These are phyloP conservation scores for Ephydatia muelleri DNA, from an alignment of 37 sponge, comb jelly and placozoan species.

Conservation along the genomic window DNA sequence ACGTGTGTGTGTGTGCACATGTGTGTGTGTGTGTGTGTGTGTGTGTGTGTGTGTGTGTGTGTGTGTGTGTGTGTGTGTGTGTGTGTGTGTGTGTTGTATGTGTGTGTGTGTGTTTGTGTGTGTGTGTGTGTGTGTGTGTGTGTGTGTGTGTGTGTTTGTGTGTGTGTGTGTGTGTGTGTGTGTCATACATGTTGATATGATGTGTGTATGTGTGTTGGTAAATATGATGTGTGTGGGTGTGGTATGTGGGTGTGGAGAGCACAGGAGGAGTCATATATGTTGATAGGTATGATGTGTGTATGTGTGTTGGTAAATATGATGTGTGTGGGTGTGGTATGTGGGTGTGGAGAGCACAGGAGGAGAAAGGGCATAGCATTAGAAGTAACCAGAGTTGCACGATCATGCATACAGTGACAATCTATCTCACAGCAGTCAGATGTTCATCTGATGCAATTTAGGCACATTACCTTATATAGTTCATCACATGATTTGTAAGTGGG, in stretches of 20 bases:
- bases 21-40: not conserved
- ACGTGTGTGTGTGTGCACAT: conserved; percentile 16
- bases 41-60: conserved; percentile 19
- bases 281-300: no score
- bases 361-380: no score
- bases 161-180: not conserved
- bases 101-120: not conserved
- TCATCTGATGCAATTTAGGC: no score
- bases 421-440: no score
- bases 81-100: no score
- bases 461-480: no score
- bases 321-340: no score
- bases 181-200: not conserved
- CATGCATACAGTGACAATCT: no score
- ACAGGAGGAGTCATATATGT: not conserved
- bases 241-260: not conserved
- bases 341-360: no score
- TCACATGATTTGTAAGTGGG: no score
- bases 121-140: not conserved
- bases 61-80: not conserved
- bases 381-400: no score
- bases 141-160: not conserved
- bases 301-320: no score
- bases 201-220: not conserved
- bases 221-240: not conserved